Percentiles rank a stretch among this genome's conserved stretches.
These are phyloP conservation scores for Laothoe populi DNA, from an alignment of 2,888 invertebrate genomes.

Conservation along the genomic window DNA sequence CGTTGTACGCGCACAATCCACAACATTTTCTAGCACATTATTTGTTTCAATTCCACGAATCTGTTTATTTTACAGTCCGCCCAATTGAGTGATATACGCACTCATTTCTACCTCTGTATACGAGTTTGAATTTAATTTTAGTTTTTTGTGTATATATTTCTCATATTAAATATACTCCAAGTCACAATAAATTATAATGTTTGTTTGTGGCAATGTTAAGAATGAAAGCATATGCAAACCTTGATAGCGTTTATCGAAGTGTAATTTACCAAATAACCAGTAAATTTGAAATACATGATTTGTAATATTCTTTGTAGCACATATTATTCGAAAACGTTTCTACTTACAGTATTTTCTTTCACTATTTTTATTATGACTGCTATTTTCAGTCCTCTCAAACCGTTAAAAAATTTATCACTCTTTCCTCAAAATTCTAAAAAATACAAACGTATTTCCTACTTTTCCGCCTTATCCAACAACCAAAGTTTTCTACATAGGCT, in stretches of 20 bases:
- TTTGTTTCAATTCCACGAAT: constrained; percentile 8
- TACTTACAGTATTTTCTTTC: too few species aligned
- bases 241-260: not conserved
- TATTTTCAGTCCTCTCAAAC: too few species aligned
- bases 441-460: too few species aligned
- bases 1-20: not conserved
- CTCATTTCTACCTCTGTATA: not conserved
- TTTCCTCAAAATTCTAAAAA: too few species aligned
- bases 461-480: too few species aligned
- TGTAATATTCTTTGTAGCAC: not conserved
- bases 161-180: constrained; percentile 18
- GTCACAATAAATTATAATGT: constrained; percentile 17
- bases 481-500: too few species aligned
- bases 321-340: not conserved
- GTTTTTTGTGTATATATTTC: constrained; percentile 11
- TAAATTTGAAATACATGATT: not conserved
- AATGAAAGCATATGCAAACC: not conserved
- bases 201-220: not conserved
- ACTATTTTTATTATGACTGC: not conserved
- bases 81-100: constrained; percentile 17
- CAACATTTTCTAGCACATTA: not conserved
- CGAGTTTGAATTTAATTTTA: not conserved
- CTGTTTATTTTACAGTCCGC: constrained; percentile 11
- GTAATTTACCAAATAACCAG: not conserved
- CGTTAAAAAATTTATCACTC: too few species aligned